Evolutionary conservation across 2,113 vertebrate genomes (phyloP).

Genomic region (Clarias macrocephalus): DNA sequence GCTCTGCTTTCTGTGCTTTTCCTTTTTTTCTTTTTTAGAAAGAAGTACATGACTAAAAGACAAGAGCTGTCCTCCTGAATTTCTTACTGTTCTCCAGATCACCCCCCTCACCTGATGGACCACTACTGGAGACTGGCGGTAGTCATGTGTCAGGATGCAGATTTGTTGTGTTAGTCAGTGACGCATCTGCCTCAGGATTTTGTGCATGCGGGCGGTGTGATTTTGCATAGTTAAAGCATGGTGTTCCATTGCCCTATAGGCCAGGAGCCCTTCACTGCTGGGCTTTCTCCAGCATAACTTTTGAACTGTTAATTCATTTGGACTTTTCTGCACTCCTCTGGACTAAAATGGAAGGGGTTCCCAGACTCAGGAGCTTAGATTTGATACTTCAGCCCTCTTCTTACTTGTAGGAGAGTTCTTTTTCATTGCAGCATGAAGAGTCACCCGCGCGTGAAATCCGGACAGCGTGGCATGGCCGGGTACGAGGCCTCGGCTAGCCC

Average conservation of each 20-base stretch:
- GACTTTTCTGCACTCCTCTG: not conserved
- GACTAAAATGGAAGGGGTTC: slow-evolving; percentile 27
- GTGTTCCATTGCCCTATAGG: slow-evolving; percentile 20
- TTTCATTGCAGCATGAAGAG: slow-evolving; percentile 73
- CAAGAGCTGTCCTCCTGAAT: slow-evolving; percentile 25
- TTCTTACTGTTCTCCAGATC: slow-evolving; percentile 24
- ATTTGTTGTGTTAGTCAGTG: slow-evolving; percentile 33
- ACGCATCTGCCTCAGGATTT: slow-evolving; percentile 21
- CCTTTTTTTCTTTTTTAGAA: slow-evolving; percentile 29
- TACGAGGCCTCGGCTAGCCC: slow-evolving; percentile 70
- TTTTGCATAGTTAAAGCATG: slow-evolving; percentile 40
- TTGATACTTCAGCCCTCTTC: slow-evolving; percentile 12
- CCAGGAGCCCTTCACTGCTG: slow-evolving; percentile 35
- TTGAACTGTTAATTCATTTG: not conserved
- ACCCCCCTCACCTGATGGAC: slow-evolving; percentile 43
- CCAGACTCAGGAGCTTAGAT: not conserved
- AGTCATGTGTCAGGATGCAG: slow-evolving; percentile 20
- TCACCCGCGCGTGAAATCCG: slow-evolving; percentile 69
- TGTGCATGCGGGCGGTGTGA: slow-evolving; percentile 25
- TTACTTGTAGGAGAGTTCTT: slow-evolving; percentile 22
- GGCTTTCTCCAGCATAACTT: slow-evolving; percentile 29
- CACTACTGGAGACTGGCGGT: slow-evolving; percentile 32
- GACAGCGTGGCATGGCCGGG: slow-evolving; percentile 73
- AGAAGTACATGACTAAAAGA: slow-evolving; percentile 24
- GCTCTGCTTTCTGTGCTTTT: not conserved